A percentile compares a stretch with the other conserved stretches of the same genome.
These are phyloP conservation scores for Stichopus chloronotus DNA, from an alignment of 35 echinoderm and acorn worm genomes.

Conservation along the genomic window DNA sequence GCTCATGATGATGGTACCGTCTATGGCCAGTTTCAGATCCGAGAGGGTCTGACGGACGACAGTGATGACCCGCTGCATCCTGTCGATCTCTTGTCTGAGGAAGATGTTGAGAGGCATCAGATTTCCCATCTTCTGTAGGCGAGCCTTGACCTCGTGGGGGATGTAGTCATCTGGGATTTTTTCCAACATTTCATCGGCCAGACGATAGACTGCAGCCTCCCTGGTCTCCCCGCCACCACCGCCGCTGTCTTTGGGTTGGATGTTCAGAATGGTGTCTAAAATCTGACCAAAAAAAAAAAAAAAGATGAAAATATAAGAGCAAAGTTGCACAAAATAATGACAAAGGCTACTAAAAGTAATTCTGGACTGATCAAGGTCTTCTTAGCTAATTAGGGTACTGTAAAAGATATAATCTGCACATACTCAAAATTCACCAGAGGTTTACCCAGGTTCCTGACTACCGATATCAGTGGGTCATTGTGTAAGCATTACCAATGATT, in stretches of 20 bases:
- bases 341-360: neutral
- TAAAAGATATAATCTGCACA: too few relatives aligned
- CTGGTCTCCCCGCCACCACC: conserved; percentile 88
- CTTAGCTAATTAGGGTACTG: neutral
- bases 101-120: conserved; percentile 95
- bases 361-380: neutral
- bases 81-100: conserved; percentile 97
- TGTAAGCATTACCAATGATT: too few relatives aligned
- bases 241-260: conserved; percentile 96
- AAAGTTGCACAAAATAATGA: neutral
- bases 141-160: conserved; percentile 84
- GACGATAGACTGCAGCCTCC: conserved; percentile 81
- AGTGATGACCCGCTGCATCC: conserved; percentile 93
- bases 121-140: conserved; percentile 96
- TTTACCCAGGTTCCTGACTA: too few relatives aligned
- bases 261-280: conserved; percentile 94
- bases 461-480: too few relatives aligned
- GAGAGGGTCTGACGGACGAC: conserved; percentile 79
- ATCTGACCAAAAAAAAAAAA: conserved; percentile 64
- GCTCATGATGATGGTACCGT: conserved; percentile 99
- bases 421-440: too few relatives aligned
- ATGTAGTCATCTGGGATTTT: conserved; percentile 85
- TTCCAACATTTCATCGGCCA: conserved; percentile 95
- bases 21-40: conserved; percentile 97
- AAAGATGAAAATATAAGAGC: neutral